Conservation (phyloP, 2,797 vertebrate species). For the Gymnothorax javanicus region DNA sequence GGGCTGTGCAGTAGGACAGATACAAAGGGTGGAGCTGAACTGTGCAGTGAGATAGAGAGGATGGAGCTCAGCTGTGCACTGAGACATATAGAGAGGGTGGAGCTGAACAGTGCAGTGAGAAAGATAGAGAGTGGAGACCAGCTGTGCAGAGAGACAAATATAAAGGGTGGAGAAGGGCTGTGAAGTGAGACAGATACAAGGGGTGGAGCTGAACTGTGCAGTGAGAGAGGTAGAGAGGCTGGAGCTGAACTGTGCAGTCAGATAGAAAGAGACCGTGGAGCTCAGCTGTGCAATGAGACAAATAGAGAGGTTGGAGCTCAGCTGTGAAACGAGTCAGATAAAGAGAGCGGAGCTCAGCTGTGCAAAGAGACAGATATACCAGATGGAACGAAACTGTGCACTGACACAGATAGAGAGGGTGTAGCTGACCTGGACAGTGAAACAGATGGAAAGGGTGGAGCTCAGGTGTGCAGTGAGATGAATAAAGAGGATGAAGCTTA, state of each 20-base stretch:
- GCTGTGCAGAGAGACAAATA: neutral
- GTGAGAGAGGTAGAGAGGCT: neutral
- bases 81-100: no score
- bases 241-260: neutral
- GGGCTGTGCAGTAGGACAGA: no score
- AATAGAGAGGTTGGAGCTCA: neutral
- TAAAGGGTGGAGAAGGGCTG: neutral
- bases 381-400: no score
- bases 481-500: no score
- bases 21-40: no score
- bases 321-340: neutral
- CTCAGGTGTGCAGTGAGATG: no score
- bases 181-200: neutral
- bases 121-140: neutral
- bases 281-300: neutral
- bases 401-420: no score
- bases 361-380: neutral
- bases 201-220: neutral
- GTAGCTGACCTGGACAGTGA: no score
- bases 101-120: neutral
- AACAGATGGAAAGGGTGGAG: no score
- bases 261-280: neutral
- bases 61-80: no score
- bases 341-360: neutral
- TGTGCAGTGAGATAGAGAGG: no score